Evolutionary conservation across 2,888 invertebrate species (phyloP).

Genomic region (Caenorhabditis imperialis): DNA sequence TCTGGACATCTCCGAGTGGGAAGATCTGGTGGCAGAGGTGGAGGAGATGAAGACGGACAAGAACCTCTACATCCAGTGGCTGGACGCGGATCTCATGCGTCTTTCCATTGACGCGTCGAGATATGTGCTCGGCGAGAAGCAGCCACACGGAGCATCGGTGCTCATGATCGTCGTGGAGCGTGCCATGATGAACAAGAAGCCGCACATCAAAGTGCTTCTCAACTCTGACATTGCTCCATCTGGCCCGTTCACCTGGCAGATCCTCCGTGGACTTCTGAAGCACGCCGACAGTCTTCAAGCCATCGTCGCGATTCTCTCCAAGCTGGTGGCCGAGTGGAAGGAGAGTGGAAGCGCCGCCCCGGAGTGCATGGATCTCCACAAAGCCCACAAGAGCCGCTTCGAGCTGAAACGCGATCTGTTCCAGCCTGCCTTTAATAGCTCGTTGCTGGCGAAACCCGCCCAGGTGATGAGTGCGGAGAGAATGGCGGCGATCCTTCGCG

Average conservation of each 20-base stretch:
- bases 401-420: conserved; percentile 34
- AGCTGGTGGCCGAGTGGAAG: conserved; percentile 47
- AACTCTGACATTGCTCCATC: conserved; percentile 46
- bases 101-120: conserved; percentile 56
- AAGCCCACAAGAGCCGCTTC: conserved; percentile 30
- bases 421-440: conserved; percentile 42
- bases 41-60: conserved; percentile 32
- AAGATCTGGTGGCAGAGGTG: conserved; percentile 35
- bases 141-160: conserved; percentile 29
- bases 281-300: conserved; percentile 27
- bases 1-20: conserved; percentile 49
- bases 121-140: conserved; percentile 16
- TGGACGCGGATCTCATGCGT: conserved; percentile 52
- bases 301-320: conserved; percentile 28
- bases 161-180: conserved; percentile 37
- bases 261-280: conserved; percentile 42
- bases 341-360: conserved; percentile 19
- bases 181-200: conserved; percentile 20
- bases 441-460: conserved; percentile 15
- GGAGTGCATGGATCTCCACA: conserved; percentile 30
- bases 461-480: conserved; percentile 50
- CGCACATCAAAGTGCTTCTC: conserved; percentile 41
- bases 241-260: conserved; percentile 48
- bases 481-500: conserved; percentile 54
- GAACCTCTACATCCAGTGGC: conserved; percentile 54